phyloP scores from a whole-genome alignment of 2,113 vertebrate genomes.

The Rostratula benghalensis region DNA sequence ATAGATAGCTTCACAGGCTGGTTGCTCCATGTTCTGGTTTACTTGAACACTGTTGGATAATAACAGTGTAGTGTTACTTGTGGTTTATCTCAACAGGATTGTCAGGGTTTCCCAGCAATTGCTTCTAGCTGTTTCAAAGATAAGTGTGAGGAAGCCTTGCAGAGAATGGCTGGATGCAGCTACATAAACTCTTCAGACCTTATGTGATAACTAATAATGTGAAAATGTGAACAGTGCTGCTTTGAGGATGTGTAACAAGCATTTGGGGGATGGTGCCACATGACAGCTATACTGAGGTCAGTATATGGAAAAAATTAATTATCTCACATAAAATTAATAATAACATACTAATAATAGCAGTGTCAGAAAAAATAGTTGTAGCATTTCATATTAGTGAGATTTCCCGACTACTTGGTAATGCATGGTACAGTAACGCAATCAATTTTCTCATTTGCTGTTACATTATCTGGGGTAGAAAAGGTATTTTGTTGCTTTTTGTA shows the following conservation, averaged over 20 bases:
- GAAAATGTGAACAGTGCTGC: background rate
- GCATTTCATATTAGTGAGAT: background rate
- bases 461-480: background rate
- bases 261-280: background rate
- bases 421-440: background rate
- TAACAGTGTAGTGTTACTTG: background rate
- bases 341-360: background rate
- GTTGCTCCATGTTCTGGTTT: background rate
- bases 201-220: background rate
- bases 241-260: background rate
- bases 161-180: background rate
- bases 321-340: background rate
- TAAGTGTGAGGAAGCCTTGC: background rate
- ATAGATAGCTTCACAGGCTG: background rate
- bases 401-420: background rate
- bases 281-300: background rate
- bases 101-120: background rate
- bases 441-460: background rate
- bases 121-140: background rate
- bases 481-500: background rate
- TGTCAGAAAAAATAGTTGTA: background rate
- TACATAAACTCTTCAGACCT: background rate
- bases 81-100: background rate
- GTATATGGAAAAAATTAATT: background rate
- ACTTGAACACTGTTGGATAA: background rate